Conservation (phyloP, 2,888 invertebrate species). For the Watsonalla binaria region DNA sequence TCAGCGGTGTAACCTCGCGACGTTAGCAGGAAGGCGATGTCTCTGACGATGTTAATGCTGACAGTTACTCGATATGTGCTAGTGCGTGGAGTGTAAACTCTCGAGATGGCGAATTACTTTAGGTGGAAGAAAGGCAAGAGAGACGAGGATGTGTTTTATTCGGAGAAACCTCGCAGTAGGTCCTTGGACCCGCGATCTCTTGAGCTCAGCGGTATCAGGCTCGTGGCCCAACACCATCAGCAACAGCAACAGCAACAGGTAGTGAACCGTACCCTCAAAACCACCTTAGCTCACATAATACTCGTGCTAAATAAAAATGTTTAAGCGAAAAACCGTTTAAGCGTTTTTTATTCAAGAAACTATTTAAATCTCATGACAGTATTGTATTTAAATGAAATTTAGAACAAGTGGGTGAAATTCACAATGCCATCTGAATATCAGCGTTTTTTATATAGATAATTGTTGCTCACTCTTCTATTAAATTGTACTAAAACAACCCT, state of each 20-base stretch:
- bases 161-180: constrained; percentile 83
- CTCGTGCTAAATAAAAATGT: no score
- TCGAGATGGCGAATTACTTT: constrained; percentile 82
- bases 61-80: constrained; percentile 23
- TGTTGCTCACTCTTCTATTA: no score
- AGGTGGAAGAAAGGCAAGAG: constrained; percentile 83
- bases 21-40: constrained; percentile 32
- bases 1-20: constrained; percentile 47
- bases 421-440: no score
- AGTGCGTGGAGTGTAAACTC: constrained; percentile 32
- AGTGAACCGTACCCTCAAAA: no score
- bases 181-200: constrained; percentile 85
- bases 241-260: constrained; percentile 35
- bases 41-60: constrained; percentile 17
- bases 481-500: no score
- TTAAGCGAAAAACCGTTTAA: no score
- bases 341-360: no score
- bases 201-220: constrained; percentile 82
- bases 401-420: no score
- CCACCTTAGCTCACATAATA: no score
- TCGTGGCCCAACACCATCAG: constrained; percentile 74
- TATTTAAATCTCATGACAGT: no score
- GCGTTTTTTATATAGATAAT: no score
- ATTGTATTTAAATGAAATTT: no score
- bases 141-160: constrained; percentile 76